These are phyloP conservation scores for Pelecanoides urinatrix DNA, from an alignment of 2,113 vertebrate genomes.

Conservation along the genomic window DNA sequence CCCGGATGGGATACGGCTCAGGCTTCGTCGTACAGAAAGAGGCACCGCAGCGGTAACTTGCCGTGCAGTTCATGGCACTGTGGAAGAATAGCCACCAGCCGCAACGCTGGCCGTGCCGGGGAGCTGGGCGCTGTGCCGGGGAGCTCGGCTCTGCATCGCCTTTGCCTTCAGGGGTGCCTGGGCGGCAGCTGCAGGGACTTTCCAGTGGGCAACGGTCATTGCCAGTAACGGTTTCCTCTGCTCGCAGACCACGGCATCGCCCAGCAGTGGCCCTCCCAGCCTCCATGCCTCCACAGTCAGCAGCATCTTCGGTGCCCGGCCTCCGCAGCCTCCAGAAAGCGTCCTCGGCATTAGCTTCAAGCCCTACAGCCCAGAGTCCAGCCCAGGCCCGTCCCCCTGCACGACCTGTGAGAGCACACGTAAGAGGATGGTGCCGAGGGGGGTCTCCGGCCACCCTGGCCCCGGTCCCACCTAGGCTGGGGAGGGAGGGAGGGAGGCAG, in stretches of 20 bases:
- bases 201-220: accelerated
- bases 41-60: not conserved
- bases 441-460: not conserved
- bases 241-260: slow-evolving; percentile 1
- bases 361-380: not conserved
- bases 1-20: accelerated
- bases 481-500: not conserved
- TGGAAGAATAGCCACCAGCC: not conserved
- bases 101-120: accelerated
- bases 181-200: not conserved
- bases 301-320: not conserved
- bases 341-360: slow-evolving; percentile 50
- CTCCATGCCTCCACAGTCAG: not conserved
- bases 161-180: not conserved
- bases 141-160: accelerated
- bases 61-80: accelerated
- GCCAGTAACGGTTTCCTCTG: not conserved
- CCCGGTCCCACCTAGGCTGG: accelerated
- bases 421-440: not conserved
- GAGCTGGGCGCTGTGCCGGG: not conserved
- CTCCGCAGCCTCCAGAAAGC: not conserved
- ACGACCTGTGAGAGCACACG: slow-evolving; percentile 44
- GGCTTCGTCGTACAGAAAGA: not conserved
- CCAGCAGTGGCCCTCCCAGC: not conserved
- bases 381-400: not conserved